Evolutionary conservation across 37 sponge, comb jelly and placozoan species (phyloP), one percentile per base, ranked within the genome.

Genomic region (Spongilla lacustris): DNA sequence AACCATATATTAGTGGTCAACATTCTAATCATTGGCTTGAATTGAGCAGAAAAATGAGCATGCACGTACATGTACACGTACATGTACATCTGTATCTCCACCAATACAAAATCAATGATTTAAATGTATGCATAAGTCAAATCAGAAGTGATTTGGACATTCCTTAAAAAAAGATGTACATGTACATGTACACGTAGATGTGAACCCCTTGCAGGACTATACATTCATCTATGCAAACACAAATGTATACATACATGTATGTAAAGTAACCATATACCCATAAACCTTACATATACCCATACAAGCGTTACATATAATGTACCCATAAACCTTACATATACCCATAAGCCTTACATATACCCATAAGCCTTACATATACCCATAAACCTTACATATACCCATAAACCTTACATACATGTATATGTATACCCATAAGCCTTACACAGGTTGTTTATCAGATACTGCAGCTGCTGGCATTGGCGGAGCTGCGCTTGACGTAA

Each of bases 401-500:
- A 41, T 8, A 17, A n/a, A n/a, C n/a, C 58, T 13, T 17, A 58
- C 58, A 58, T 17, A 17, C 1, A 14, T 14, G 58, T 17, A 58
- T 58, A 58, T 58, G 19, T 14, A 58, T 19, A 14, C 58, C 12
- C 58, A 19, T 58, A 6, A 9, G 6, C 58, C 58, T 58, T 58
- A 58, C 58, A 8, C 58, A 58, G 58, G 58, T 58, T 46, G 46
- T 8, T 58, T 58, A 0, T 58, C 58, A 14, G 58, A 58, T 14
- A 58, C 58, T 58, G 73, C 27, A 36, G 36, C 38, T 14, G 46
- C 37, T 38, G 77, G 46, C 11, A 14, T 17, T 76, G 34, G 38
- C 5, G 71, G 78, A 32, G 79, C 78, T 30, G 77, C 21, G 17
- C 78, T 78, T 24, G 23, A 32, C 6, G 41, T 67, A 85, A 85